Conservation (phyloP, 2,888 invertebrate genomes). For the Bibio marci region DNA sequence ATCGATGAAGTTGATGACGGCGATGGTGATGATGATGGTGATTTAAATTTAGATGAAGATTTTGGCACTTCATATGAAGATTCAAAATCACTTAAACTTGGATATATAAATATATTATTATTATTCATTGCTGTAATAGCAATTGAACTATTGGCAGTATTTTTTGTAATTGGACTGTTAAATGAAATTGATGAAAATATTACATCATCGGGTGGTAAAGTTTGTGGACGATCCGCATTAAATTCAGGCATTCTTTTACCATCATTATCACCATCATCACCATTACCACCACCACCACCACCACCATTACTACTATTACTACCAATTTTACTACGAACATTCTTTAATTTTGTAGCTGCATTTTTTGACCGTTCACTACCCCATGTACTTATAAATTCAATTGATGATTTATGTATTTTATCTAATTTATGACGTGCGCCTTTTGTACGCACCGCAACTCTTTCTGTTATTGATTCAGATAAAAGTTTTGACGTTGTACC, state of each 20-base stretch:
- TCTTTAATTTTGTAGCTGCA: slow-evolving; percentile 14
- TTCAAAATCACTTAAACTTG: slow-evolving; percentile 6
- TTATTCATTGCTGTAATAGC: slow-evolving; percentile 12
- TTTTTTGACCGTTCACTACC: slow-evolving; percentile 19
- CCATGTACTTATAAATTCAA: slow-evolving; percentile 19
- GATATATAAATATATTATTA: not conserved
- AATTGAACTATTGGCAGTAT: slow-evolving; percentile 16
- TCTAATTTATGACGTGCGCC: slow-evolving; percentile 26
- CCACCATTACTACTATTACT: slow-evolving; percentile 19
- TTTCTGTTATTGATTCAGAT: slow-evolving; percentile 26
- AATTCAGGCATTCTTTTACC: slow-evolving; percentile 5
- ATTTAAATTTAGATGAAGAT: too few relatives aligned
- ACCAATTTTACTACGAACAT: slow-evolving; percentile 18
- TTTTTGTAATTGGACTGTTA: slow-evolving; percentile 23
- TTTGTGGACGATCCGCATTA: slow-evolving; percentile 22
- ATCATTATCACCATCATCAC: not conserved
- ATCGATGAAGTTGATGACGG: too few relatives aligned
- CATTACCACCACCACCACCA: slow-evolving; percentile 14
- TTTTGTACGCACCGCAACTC: slow-evolving; percentile 23
- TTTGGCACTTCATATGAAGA: slow-evolving; percentile 23
- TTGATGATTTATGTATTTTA: slow-evolving; percentile 24
- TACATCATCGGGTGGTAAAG: slow-evolving; percentile 24
- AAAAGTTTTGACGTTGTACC: slow-evolving; percentile 26
- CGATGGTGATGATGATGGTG: too few relatives aligned
- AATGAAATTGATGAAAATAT: slow-evolving; percentile 26